phyloP scores from a whole-genome alignment of 2,113 vertebrate species.

The Pseudonaja textilis region DNA sequence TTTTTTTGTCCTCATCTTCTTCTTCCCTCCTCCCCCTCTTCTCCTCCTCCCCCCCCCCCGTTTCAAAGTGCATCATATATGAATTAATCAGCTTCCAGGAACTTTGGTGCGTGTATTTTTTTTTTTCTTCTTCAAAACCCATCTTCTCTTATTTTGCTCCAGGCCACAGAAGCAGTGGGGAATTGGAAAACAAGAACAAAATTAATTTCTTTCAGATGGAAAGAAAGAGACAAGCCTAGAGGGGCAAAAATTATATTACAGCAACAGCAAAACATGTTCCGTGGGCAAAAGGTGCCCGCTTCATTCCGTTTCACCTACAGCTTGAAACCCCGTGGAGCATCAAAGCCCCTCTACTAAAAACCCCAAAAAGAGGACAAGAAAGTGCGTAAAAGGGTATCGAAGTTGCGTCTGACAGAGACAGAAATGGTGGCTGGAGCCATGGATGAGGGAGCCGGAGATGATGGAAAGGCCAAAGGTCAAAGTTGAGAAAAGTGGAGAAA shows the following conservation, averaged over 20 bases:
- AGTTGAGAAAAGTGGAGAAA: no score
- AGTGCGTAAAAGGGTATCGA: neutral
- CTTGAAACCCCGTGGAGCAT: neutral
- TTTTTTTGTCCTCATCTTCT: neutral
- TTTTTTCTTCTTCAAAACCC: no score
- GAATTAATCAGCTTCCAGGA: neutral
- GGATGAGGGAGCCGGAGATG: no score
- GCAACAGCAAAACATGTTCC: neutral
- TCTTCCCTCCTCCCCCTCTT: rapidly evolving
- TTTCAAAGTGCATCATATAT: neutral
- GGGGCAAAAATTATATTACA: neutral
- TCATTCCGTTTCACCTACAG: neutral
- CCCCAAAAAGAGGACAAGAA: neutral
- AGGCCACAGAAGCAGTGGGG: neutral
- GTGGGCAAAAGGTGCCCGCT: neutral
- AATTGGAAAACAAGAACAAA: neutral
- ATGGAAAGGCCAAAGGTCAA: no score
- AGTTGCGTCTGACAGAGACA: neutral
- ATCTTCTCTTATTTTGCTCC: neutral
- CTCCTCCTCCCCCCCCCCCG: no score
- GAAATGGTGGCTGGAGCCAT: no score
- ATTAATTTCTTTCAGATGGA: neutral
- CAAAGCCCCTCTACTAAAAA: neutral
- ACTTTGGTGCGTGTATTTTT: neutral
- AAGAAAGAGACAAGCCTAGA: neutral